Percentiles rank a stretch among this genome's conserved stretches.
Conservation (phyloP, 2,888 invertebrate species). For the Acronicta psi region DNA sequence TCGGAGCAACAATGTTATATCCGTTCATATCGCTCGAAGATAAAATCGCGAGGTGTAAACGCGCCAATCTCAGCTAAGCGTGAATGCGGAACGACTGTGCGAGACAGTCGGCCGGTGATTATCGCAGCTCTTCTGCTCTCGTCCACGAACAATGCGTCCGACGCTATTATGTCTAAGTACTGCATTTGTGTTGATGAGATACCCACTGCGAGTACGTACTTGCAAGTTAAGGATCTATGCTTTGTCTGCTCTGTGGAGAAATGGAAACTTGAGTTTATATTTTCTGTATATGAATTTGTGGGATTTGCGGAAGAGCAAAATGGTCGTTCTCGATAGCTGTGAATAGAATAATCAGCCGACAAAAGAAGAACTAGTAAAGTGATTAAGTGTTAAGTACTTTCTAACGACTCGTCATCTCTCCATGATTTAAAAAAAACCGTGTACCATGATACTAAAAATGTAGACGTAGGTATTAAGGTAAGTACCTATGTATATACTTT, state of each 20-base stretch:
- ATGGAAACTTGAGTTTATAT: constrained; percentile 25
- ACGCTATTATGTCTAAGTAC: constrained; percentile 65
- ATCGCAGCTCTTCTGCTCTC: constrained; percentile 57
- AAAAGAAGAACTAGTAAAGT: too few relatives aligned
- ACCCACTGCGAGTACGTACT: constrained; percentile 49
- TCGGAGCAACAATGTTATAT: too few relatives aligned
- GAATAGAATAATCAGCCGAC: too few relatives aligned
- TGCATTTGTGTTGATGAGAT: constrained; percentile 63
- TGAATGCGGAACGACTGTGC: constrained; percentile 47
- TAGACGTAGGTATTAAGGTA: too few relatives aligned
- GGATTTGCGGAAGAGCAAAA: background rate
- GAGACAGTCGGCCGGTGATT: constrained; percentile 69
- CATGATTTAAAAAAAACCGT: too few relatives aligned
- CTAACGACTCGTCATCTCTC: too few relatives aligned
- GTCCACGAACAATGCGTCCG: constrained; percentile 72
- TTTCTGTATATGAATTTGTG: constrained; percentile 3
- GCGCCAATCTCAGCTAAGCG: constrained; percentile 48
- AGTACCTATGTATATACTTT: too few relatives aligned
- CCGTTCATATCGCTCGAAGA: background rate
- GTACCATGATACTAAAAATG: too few relatives aligned
- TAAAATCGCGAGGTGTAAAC: constrained; percentile 59
- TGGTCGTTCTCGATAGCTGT: background rate
- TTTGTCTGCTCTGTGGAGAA: constrained; percentile 31
- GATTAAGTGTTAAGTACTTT: background rate
- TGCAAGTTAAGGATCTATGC: constrained; percentile 43